Evolutionary conservation across 1,140 invertebrate species (phyloP), one percentile per base, ranked within the genome.

Genomic region (Cepaea nemoralis): DNA sequence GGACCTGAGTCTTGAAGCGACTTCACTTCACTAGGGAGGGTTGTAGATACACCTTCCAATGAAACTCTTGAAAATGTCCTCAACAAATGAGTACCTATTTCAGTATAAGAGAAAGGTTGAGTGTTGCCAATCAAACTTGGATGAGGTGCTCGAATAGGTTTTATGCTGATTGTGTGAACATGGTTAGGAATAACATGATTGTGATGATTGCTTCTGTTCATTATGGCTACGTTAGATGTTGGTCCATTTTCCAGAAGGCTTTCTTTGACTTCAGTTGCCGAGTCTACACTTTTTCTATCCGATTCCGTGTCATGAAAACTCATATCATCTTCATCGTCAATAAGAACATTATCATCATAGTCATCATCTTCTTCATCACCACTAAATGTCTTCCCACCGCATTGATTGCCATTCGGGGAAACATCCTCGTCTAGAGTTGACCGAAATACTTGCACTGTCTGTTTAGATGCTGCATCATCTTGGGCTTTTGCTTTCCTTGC

Each of bases 341-440:
- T 59, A 16, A 80, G 69, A 33, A 80, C 78, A 39, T 80, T 73
- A 45, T 80, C 69, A 24, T 80, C 78, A 50, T 63, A 66, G 35
- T 80, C 77, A 37, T 80, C 78, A 0, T 80, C 78, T 19, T 80
- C 69, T 2, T 80, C 78, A 31, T 80, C 78, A 69, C 42, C 48
- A 22, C 42, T 78, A 24, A 50, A 75, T 2, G 42, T 22, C 48
- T 48, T 78, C 1, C 66, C 31, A 16, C 19, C 77, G 3, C 1
- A 6, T 12, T 45, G 77, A 10, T 50, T 50, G 27, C 45, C 39
- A 31, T 10, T 39, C 14, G 33, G 75, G 39, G 12, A 8, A 0
- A 66, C 37, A 24, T 78, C 77, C n/a, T 78, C 77, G n/a, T 78
- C 77, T 40, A 71, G 35, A 2, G 45, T 80, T 19, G 78, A 80